A percentile compares a stretch with the other conserved stretches of the same genome.
phyloP scores from a whole-genome alignment of 2,888 invertebrate species.

The Cyaniris semiargus region DNA sequence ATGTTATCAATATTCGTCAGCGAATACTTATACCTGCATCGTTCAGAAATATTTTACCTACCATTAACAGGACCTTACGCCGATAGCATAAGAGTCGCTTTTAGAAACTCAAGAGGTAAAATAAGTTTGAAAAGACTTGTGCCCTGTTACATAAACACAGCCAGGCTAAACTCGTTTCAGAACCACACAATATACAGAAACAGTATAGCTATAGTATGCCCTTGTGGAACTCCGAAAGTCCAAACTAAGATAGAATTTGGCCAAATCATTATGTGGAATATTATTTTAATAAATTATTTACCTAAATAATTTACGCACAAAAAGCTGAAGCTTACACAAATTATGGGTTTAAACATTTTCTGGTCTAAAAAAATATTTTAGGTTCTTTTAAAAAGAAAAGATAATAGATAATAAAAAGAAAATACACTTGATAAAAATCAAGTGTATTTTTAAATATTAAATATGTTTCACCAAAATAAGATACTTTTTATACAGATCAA shows the following conservation, averaged over 20 bases:
- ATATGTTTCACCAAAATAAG: no score
- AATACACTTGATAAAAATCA: no score
- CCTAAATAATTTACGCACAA: neutral
- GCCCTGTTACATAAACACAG: conserved; percentile 6
- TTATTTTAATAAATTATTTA: no score
- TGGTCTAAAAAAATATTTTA: no score
- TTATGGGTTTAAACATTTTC: no score
- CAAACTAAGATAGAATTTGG: neutral
- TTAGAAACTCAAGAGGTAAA: no score
- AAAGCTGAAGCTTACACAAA: neutral
- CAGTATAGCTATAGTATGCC: neutral
- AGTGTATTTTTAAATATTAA: no score
- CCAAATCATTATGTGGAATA: neutral
- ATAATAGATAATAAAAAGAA: no score
- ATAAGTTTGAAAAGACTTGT: neutral
- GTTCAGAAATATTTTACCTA: neutral
- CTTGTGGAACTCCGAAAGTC: neutral
- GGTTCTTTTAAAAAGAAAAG: no score
- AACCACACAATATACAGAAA: neutral
- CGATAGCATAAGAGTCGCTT: neutral
- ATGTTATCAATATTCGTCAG: neutral
- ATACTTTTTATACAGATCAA: no score
- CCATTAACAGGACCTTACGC: neutral
- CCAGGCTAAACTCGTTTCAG: neutral
- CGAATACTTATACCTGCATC: neutral